Evolutionary conservation across 23 tunicate species (phyloP).

Genomic region (Ascidia mentula): DNA sequence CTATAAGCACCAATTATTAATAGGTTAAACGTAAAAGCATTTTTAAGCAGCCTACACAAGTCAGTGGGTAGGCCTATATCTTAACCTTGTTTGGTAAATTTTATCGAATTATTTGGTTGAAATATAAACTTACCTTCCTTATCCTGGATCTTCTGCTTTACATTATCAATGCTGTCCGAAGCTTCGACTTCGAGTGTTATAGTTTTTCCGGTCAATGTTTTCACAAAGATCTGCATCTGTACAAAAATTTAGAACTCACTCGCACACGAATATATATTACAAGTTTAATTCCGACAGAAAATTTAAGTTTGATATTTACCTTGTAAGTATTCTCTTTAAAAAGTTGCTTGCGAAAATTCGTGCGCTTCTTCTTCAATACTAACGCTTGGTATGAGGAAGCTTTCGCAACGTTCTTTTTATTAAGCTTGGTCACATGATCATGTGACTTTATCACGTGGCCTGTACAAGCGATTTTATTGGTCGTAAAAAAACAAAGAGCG

Average conservation of each 20-base stretch:
- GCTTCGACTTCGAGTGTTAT: constrained; percentile 85
- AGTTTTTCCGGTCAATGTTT: constrained; percentile 70
- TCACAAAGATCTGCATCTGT: constrained; percentile 9
- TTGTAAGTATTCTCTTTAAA: not conserved
- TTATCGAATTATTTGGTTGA: no score
- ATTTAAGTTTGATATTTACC: not conserved
- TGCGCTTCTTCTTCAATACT: not conserved
- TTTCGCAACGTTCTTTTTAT: not conserved
- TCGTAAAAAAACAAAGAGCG: not conserved
- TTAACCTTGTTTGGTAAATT: no score
- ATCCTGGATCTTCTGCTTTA: constrained; percentile 79
- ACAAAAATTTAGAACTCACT: no score
- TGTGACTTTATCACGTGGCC: not conserved
- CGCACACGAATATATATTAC: no score
- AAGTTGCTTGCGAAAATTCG: not conserved
- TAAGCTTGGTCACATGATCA: not conserved
- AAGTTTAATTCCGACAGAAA: not conserved
- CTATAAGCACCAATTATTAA: no score
- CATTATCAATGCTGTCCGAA: constrained; percentile 83
- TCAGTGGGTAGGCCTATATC: no score
- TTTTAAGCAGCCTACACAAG: no score
- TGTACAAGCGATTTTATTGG: not conserved
- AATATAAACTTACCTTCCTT: constrained; percentile 75
- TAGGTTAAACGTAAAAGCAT: no score
- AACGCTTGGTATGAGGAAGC: not conserved